These are phyloP conservation scores for sheep (Ovis aries) DNA, from an alignment of 2,113 vertebrate species.

Conservation along the genomic window DNA sequence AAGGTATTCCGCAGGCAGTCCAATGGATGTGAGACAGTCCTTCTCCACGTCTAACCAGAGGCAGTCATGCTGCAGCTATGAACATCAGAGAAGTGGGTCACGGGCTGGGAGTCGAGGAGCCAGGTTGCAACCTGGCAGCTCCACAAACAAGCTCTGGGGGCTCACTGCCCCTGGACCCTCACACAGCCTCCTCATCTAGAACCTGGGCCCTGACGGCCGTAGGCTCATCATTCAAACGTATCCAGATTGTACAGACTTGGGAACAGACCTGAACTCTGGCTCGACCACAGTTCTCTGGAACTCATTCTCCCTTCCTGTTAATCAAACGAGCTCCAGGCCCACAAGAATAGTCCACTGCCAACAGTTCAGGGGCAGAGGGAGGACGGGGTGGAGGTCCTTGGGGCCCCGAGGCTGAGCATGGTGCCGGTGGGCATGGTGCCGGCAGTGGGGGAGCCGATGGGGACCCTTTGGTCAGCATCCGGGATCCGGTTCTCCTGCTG, in stretches of 20 bases:
- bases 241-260: background rate
- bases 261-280: background rate
- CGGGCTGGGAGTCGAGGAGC: background rate
- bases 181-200: background rate
- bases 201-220: background rate
- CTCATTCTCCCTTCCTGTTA: background rate
- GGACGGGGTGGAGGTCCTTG: background rate
- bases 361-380: background rate
- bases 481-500: background rate
- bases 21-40: accelerated
- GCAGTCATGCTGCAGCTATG: background rate
- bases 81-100: background rate
- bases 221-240: background rate
- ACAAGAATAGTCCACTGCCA: background rate
- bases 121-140: background rate
- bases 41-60: background rate
- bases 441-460: background rate
- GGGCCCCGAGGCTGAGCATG: background rate
- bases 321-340: background rate
- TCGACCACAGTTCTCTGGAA: background rate
- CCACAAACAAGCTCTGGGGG: background rate
- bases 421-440: background rate
- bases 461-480: background rate
- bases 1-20: background rate
- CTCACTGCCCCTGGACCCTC: background rate